phyloP scores from a whole-genome alignment of 2,888 invertebrate genomes.

The Eutolmus rufibarbis region DNA sequence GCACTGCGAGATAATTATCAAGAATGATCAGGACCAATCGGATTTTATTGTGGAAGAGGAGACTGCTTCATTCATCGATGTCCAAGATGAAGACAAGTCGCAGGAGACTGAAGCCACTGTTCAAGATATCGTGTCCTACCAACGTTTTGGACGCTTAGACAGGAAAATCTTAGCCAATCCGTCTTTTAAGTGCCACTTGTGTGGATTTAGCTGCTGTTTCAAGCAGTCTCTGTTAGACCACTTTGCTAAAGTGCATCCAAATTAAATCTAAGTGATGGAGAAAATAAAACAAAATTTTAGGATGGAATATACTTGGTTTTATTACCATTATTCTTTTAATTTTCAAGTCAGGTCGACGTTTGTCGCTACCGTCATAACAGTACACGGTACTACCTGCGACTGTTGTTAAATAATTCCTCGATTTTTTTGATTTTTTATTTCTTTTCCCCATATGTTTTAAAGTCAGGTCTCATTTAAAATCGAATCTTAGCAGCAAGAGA shows the following conservation, averaged over 20 bases:
- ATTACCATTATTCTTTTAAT: background rate
- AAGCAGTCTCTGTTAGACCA: constrained; percentile 54
- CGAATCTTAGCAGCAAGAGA: background rate
- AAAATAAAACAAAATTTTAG: background rate
- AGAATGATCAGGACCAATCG: background rate
- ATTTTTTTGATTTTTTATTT: background rate
- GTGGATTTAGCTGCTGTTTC: constrained; percentile 54
- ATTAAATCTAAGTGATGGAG: constrained; percentile 43
- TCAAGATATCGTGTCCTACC: constrained; percentile 53
- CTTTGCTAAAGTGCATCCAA: constrained; percentile 54
- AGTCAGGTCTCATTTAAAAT: background rate
- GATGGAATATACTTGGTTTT: constrained; percentile 1
- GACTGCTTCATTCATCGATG: background rate
- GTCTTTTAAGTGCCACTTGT: constrained; percentile 56
- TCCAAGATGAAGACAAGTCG: background rate
- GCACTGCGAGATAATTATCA: constrained; percentile 39
- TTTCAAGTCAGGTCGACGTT: constrained; percentile 58
- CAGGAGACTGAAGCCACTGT: background rate
- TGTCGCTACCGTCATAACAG: constrained; percentile 62
- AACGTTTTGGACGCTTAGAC: constrained; percentile 54
- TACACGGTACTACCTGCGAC: constrained; percentile 63
- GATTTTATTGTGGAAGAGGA: background rate
- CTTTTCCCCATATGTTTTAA: background rate
- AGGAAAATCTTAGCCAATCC: constrained; percentile 50
- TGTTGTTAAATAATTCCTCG: constrained; percentile 49